phyloP scores from a whole-genome alignment of 1,140 invertebrate genomes.

The Helicoverpa zea region DNA sequence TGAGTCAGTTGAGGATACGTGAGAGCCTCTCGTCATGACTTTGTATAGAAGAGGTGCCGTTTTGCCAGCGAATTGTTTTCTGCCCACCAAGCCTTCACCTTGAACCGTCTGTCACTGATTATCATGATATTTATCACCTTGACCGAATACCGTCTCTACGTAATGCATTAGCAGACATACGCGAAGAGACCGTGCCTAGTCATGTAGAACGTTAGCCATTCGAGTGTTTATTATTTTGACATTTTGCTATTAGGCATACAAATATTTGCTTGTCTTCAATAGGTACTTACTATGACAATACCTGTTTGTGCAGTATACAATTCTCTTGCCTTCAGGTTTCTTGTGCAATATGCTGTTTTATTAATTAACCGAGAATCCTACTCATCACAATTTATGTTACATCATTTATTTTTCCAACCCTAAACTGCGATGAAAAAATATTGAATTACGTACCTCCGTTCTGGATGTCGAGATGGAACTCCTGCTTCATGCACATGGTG shows the following conservation, averaged over 20 bases:
- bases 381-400: not conserved
- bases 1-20: not conserved
- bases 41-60: not conserved
- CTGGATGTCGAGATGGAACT: slow-evolving; percentile 88
- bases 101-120: slow-evolving; percentile 10
- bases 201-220: not conserved
- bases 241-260: not conserved
- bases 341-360: too few relatives aligned
- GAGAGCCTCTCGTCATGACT: not conserved
- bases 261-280: too few relatives aligned
- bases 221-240: not conserved
- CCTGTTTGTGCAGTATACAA: too few relatives aligned
- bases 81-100: not conserved
- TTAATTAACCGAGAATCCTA: too few relatives aligned
- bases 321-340: too few relatives aligned
- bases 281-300: too few relatives aligned
- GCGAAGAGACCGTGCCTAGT: not conserved
- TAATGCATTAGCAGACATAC: not conserved
- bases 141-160: slow-evolving; percentile 12
- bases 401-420: not conserved
- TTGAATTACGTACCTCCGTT: slow-evolving; percentile 86
- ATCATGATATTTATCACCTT: not conserved
- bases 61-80: not conserved
- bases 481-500: slow-evolving; percentile 93
- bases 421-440: not conserved